Evolutionary conservation across 2,888 invertebrate species (phyloP), one percentile per base, ranked within the genome.

Genomic region (Mimas tiliae): DNA sequence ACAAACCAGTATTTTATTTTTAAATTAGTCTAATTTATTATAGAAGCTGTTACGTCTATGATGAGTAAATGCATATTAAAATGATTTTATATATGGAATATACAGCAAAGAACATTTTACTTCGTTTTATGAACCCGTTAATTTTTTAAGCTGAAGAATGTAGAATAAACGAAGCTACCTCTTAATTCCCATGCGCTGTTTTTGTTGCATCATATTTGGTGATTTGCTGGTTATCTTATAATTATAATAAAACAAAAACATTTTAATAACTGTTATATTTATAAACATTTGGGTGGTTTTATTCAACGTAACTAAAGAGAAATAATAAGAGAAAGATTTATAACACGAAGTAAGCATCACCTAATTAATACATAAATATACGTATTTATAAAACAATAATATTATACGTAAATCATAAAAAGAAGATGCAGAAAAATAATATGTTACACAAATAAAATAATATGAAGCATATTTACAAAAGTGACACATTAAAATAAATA

Each of bases 391-490:
- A 69, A 71, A 62, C 69, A 64, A 75, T 47, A 74, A 75, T 69
- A 75, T 70, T 65, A 79, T 51, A 70, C 67, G 70, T 65, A 77
- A 72, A 75, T 69, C 70, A 71, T 67, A 78, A 81, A 76, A 82
- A 75, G 83, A 88, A 91, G 88, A 85, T 86, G 85, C 82, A 83
- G 7, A 90, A 86, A 79, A 90, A 90, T 65, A 91, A 89, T 80
- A 79, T 84, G 83, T 84, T 90, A 91, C 90, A 78, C 82, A 91
- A 72, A 91, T 90, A 91, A 67, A 72, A 77, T 70, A 68, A 88
- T 89, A 90, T 62, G 87, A 89, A 91, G 83, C 72, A 83, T 91
- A 92, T 92, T 90, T 92, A 92, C 91, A 91, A 91, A 88, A 91
- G 91, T 14, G 12, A 19, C 38, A 19, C 68, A 68, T 80, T 79